Evolutionary conservation across 1,140 invertebrate species (phyloP), one percentile per base, ranked within the genome.

Genomic region (Elymnias hypermnestra): DNA sequence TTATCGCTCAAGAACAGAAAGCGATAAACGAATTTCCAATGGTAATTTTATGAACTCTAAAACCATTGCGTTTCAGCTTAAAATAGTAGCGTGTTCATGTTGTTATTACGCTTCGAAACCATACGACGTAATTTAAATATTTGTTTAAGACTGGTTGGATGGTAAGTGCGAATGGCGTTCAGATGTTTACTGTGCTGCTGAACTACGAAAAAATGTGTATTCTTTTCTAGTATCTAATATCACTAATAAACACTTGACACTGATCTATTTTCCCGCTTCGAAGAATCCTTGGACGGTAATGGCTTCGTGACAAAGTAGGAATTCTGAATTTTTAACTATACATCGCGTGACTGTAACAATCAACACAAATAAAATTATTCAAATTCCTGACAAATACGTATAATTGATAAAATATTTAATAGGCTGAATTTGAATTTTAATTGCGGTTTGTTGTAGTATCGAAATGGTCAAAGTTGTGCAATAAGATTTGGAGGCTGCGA

Each of bases 81-180:
- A 65, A 70, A 66, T 78, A 40, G 63, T n/a, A n/a, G n/a, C n/a
- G n/a, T n/a, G n/a, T n/a, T n/a, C n/a, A n/a, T n/a, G n/a, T n/a
- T n/a, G n/a, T 21, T 39, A 28, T 70, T 66, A 61, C 40, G 63
- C 65, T 63, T 63, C 62, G 64, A 64, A 72, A 63, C 49, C 76
- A 73, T 77, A 78, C 66, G 68, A 50, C 44, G 54, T 9, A 58
- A 74, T 77, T 84, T 72, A 78, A 83, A 84, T 84, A 84, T 84
- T 84, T 81, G 71, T 70, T 43, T 77, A 72, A 61, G 68, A 68
- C 58, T 83, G 78, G 82, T 84, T 83, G 73, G 54, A 79, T 74
- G 77, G 77, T 82, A 83, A 82, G 78, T 84, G 74, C 74, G 76
- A 84, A 84, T 84, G 76, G 76, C 77, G 72, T 75, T 84, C 77